These are phyloP conservation scores for Leptoteleia sp. DNA, from an alignment of 1,140 invertebrate species.

Conservation along the genomic window DNA sequence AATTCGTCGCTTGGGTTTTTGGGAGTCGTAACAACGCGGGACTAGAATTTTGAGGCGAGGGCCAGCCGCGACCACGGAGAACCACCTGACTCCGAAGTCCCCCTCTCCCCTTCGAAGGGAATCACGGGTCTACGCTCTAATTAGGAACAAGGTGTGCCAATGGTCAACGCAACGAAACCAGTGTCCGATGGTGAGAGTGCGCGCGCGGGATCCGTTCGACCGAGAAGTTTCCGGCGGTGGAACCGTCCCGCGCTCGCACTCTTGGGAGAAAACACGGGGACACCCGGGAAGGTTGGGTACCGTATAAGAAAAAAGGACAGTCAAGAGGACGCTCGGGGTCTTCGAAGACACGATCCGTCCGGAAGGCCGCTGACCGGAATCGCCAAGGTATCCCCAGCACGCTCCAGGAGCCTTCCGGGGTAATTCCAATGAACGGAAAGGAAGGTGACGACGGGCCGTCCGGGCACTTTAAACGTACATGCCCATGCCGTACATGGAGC, in stretches of 20 bases:
- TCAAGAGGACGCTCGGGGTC: slow-evolving; percentile 27
- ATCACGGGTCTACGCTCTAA: slow-evolving; percentile 18
- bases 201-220: neutral
- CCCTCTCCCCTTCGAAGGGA: slow-evolving; percentile 13
- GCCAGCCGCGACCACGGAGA: slow-evolving; percentile 28
- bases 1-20: neutral
- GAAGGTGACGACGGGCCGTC: neutral
- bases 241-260: neutral
- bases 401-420: neutral
- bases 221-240: neutral
- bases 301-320: slow-evolving; percentile 12
- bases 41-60: slow-evolving; percentile 59
- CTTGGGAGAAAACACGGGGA: slow-evolving; percentile 77
- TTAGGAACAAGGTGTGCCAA: slow-evolving; percentile 51
- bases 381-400: neutral
- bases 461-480: slow-evolving; percentile 95
- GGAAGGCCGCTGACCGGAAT: neutral
- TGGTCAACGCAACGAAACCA: slow-evolving; percentile 20
- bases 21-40: slow-evolving; percentile 9
- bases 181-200: neutral
- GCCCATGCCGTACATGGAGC: slow-evolving; percentile 93
- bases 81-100: slow-evolving; percentile 31
- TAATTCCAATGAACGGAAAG: neutral
- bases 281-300: slow-evolving; percentile 21
- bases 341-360: slow-evolving; percentile 34